A percentile compares a stretch with the other conserved stretches of the same genome.
Evolutionary conservation across 2,888 invertebrate species (phyloP).

Genomic region (Aphidius colemani): DNA sequence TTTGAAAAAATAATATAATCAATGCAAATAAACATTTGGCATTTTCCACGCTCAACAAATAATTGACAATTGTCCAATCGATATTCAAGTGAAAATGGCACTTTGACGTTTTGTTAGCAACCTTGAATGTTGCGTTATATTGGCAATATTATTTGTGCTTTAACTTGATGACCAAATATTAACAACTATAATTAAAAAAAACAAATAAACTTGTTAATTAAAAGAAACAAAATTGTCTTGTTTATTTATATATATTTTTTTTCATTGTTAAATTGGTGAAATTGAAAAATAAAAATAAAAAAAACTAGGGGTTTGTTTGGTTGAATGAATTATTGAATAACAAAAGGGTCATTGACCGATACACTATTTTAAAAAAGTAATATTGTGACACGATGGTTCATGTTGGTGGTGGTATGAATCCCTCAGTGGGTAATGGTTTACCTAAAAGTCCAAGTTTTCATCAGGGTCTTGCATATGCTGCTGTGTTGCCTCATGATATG

Average conservation of each 20-base stretch:
- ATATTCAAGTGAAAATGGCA: neutral
- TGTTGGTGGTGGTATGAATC: conserved; percentile 54
- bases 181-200: neutral
- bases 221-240: neutral
- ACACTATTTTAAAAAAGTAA: conserved; percentile 4
- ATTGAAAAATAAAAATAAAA: neutral
- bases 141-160: no score
- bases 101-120: neutral
- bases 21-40: no score
- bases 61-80: neutral
- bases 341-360: conserved; percentile 23
- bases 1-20: no score
- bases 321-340: conserved; percentile 22
- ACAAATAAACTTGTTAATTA: neutral
- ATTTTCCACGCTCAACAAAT: no score
- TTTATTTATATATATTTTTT: neutral
- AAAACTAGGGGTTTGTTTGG: neutral
- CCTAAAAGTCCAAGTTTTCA: conserved; percentile 89
- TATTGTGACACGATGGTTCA: conserved; percentile 48
- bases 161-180: neutral
- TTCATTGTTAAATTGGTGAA: neutral
- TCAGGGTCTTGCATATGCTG: conserved; percentile 81
- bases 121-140: no score
- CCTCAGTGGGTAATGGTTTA: conserved; percentile 64
- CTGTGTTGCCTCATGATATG: conserved; percentile 57